phyloP scores from a whole-genome alignment of 2,888 invertebrate species.

The Drosophila neotestacea region DNA sequence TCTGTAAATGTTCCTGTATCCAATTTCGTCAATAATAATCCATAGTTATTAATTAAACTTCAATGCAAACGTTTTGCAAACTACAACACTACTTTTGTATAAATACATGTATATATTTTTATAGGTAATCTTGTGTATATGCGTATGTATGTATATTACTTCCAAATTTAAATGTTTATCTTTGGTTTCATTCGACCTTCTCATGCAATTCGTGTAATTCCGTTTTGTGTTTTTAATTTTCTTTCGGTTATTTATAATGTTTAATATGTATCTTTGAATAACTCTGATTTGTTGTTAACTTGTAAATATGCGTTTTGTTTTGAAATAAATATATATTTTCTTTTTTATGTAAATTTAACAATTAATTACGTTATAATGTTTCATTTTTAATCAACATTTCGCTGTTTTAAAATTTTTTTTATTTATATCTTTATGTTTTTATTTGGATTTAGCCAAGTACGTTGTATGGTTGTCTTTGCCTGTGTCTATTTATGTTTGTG shows the following conservation, averaged over 20 bases:
- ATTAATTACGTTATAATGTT: constrained; percentile 70
- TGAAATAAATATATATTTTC: constrained; percentile 54
- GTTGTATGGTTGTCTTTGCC: constrained; percentile 58
- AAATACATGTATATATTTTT: constrained; percentile 50
- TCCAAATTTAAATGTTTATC: constrained; percentile 71
- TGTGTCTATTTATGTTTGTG: constrained; percentile 28
- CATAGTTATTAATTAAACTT: constrained; percentile 52
- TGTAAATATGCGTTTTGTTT: constrained; percentile 70
- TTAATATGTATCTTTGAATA: constrained; percentile 64
- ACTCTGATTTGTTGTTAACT: constrained; percentile 66
- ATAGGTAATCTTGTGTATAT: constrained; percentile 66
- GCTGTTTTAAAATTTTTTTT: constrained; percentile 55
- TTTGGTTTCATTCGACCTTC: constrained; percentile 61
- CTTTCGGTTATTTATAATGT: constrained; percentile 45
- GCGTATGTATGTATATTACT: constrained; percentile 43
- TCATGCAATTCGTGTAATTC: constrained; percentile 32
- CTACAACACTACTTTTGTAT: constrained; percentile 74
- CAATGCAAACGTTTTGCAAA: constrained; percentile 62
- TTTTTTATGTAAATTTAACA: constrained; percentile 70
- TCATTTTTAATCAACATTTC: constrained; percentile 68
- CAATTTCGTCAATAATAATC: constrained; percentile 71
- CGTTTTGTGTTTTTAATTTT: constrained; percentile 37
- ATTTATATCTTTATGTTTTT: constrained; percentile 12
- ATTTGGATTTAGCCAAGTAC: constrained; percentile 67
- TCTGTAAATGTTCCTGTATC: constrained; percentile 81